Percentiles rank a stretch among this genome's conserved stretches.
phyloP scores from a whole-genome alignment of 2,113 vertebrate genomes.

The Todiramphus chloris region DNA sequence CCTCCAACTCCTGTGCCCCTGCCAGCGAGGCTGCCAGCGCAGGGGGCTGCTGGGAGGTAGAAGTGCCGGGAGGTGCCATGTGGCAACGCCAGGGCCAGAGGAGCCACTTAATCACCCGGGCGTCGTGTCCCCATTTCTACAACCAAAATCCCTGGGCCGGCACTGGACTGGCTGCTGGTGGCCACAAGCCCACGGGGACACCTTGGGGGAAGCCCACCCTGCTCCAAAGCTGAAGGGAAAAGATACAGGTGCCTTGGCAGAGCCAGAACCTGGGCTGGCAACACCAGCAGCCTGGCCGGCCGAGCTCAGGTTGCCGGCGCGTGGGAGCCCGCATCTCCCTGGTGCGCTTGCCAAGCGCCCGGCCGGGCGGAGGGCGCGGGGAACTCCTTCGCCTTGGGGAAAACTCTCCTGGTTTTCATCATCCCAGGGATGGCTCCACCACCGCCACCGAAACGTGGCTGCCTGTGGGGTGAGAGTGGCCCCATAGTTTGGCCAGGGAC shows the following conservation, averaged over 20 bases:
- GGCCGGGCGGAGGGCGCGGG: neutral
- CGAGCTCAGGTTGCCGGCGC: neutral
- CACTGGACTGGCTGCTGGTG: too few relatives aligned
- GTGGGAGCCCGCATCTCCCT: conserved; percentile 16
- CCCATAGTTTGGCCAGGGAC: neutral
- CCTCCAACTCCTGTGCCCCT: rapidly evolving
- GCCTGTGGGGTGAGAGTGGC: neutral
- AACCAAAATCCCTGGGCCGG: rapidly evolving
- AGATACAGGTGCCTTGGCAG: neutral
- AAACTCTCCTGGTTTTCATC: conserved; percentile 46
- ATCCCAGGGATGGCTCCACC: neutral
- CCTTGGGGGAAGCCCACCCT: rapidly evolving
- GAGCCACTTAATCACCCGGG: neutral
- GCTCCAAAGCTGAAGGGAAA: neutral
- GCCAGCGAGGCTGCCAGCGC: neutral
- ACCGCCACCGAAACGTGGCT: neutral
- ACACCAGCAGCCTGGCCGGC: rapidly evolving
- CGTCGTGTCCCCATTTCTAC: neutral
- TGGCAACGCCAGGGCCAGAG: neutral
- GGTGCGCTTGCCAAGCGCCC: neutral
- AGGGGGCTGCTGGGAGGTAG: neutral
- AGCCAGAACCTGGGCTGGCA: neutral
- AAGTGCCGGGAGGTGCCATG: neutral
- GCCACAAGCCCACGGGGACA: rapidly evolving
- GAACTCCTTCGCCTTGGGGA: conserved; percentile 20